Percentiles rank a stretch among this genome's conserved stretches.
These are phyloP conservation scores for Pyrrhia umbra DNA, from an alignment of 2,888 invertebrate genomes.

Conservation along the genomic window DNA sequence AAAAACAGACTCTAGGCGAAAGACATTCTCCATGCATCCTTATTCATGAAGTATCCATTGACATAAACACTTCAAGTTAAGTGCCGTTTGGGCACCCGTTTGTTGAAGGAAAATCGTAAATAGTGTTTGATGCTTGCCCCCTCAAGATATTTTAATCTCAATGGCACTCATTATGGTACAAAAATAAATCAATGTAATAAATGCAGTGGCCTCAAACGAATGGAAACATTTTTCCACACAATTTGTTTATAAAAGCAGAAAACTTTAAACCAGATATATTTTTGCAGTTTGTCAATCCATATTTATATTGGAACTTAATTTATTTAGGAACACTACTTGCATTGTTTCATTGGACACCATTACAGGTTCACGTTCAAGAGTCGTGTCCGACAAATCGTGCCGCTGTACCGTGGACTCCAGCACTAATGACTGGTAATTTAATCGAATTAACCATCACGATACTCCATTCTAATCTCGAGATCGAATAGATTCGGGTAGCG, in stretches of 20 bases:
- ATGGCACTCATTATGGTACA: background rate
- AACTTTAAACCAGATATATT: background rate
- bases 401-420: slow-evolving; percentile 64
- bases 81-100: slow-evolving; percentile 14
- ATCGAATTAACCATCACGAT: slow-evolving; percentile 75
- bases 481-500: slow-evolving; percentile 63
- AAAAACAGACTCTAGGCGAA: slow-evolving; percentile 72
- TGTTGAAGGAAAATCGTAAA: slow-evolving; percentile 12
- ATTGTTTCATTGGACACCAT: slow-evolving; percentile 51
- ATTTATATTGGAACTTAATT: slow-evolving; percentile 48
- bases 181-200: too few species aligned
- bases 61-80: slow-evolving; percentile 30
- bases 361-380: slow-evolving; percentile 48
- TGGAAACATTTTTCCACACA: too few species aligned
- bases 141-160: background rate
- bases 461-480: slow-evolving; percentile 61
- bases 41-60: slow-evolving; percentile 68
- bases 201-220: too few species aligned
- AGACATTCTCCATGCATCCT: slow-evolving; percentile 70
- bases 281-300: background rate
- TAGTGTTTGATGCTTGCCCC: background rate
- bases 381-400: slow-evolving; percentile 64
- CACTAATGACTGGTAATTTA: slow-evolving; percentile 75
- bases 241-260: background rate
- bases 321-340: slow-evolving; percentile 33